These are phyloP conservation scores for Fukomys damarensis DNA, from an alignment of 2,113 vertebrate species.

Conservation along the genomic window DNA sequence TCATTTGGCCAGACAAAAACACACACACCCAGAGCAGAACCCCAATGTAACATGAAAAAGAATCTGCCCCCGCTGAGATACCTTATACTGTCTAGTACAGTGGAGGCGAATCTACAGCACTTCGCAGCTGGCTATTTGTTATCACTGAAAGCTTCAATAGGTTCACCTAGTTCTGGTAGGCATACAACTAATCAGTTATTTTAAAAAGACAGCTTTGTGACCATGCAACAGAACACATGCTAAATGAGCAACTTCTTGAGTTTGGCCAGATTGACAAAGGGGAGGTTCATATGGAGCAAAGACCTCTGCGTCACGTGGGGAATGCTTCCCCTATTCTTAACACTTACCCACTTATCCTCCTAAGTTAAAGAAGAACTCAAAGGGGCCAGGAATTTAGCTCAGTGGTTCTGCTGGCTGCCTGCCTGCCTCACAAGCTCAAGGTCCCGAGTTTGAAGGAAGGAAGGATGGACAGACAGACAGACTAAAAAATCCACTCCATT, in stretches of 20 bases:
- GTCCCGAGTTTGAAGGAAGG: too few relatives aligned
- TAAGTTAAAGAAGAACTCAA: neutral
- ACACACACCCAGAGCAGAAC: neutral
- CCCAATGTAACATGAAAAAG: neutral
- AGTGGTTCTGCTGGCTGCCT: too few relatives aligned
- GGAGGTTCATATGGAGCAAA: neutral
- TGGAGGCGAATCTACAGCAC: neutral
- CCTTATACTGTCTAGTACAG: neutral
- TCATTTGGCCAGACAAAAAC: neutral
- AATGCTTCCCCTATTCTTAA: neutral
- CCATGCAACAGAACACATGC: neutral
- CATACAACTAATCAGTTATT: neutral
- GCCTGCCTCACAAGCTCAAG: too few relatives aligned
- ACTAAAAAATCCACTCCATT: neutral
- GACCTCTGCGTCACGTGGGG: neutral
- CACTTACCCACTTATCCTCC: neutral
- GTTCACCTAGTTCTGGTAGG: neutral
- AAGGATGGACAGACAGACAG: too few relatives aligned
- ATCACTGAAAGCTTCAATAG: neutral
- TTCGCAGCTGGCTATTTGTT: neutral
- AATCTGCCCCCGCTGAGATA: neutral
- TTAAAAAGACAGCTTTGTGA: neutral
- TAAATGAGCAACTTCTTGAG: neutral
- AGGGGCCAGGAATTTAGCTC: too few relatives aligned
- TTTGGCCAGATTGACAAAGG: neutral